Evolutionary conservation across 1,140 invertebrate species (phyloP).

Genomic region (Achatina immaculata): DNA sequence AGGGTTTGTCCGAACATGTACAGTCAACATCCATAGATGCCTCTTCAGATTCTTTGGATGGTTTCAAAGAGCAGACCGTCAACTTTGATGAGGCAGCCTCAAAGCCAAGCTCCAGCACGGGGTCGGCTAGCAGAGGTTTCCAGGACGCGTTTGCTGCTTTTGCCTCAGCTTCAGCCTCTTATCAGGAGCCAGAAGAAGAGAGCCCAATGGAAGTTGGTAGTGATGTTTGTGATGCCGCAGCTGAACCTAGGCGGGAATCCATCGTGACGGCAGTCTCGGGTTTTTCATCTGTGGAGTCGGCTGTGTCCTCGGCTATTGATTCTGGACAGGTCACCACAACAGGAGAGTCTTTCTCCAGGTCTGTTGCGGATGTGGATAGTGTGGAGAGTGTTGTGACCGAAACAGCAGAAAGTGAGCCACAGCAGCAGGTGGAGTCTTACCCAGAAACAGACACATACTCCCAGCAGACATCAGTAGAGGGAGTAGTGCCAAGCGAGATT

Average conservation of each 20-base stretch:
- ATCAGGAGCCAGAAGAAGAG: not conserved
- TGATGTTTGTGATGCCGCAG: not conserved
- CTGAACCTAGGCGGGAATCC: not conserved
- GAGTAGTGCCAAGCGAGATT: not conserved
- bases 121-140: not conserved
- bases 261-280: not conserved
- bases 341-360: not conserved
- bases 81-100: not conserved
- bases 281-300: not conserved
- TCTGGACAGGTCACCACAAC: conserved; percentile 29
- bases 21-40: conserved; percentile 23
- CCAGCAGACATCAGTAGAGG: not conserved
- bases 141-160: conserved; percentile 27
- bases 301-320: conserved; percentile 28
- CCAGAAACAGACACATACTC: not conserved
- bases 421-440: not conserved
- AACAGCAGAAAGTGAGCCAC: not conserved
- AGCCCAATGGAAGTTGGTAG: not conserved
- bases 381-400: not conserved
- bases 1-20: not conserved
- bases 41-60: conserved; percentile 23
- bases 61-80: not conserved
- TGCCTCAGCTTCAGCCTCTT: conserved; percentile 33
- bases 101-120: not conserved
- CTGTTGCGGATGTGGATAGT: not conserved